A percentile compares a stretch with the other conserved stretches of the same genome.
Conservation (phyloP, 2,797 vertebrate genomes). For the Bovichtus diacanthus region DNA sequence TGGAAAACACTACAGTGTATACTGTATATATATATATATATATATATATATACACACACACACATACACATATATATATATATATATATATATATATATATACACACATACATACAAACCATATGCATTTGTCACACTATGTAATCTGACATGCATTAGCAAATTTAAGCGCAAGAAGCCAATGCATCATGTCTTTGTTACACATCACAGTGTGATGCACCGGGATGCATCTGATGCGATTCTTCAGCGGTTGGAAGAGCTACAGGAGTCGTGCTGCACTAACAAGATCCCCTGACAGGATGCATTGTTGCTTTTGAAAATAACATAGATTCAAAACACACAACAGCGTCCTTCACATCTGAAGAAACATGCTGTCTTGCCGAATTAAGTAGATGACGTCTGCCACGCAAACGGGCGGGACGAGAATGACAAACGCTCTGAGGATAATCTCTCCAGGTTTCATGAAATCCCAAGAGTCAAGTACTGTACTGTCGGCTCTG, state of each 20-base stretch:
- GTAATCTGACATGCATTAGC: background rate
- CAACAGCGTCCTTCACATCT: background rate
- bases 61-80: no score
- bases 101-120: background rate
- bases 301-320: constrained; percentile 22
- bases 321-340: constrained; percentile 14
- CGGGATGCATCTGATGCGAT: constrained; percentile 28
- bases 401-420: background rate
- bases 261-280: constrained; percentile 23
- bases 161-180: background rate
- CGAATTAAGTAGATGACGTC: background rate
- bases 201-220: constrained; percentile 25
- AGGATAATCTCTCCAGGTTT: background rate
- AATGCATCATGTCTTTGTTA: constrained; percentile 2
- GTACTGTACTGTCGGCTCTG: background rate
- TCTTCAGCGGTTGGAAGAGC: constrained; percentile 16
- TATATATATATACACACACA: no score
- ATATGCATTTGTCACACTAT: background rate
- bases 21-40: no score
- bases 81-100: no score
- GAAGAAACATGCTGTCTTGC: background rate
- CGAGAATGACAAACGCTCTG: background rate
- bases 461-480: background rate
- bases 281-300: constrained; percentile 46
- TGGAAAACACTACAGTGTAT: background rate